Percentiles rank a stretch among this genome's conserved stretches.
Evolutionary conservation across 1,140 invertebrate genomes (phyloP).

Genomic region (Bombus waltoni): DNA sequence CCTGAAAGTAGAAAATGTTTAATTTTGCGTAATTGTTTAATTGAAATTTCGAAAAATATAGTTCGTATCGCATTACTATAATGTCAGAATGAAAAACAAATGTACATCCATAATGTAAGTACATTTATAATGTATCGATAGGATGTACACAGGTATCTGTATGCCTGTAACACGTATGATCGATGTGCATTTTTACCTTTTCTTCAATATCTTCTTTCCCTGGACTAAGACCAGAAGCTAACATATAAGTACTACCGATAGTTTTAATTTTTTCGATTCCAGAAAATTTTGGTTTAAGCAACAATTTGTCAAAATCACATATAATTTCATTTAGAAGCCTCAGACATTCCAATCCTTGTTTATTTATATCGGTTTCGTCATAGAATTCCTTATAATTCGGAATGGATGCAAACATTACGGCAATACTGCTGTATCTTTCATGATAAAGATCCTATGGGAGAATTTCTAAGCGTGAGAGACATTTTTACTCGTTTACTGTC

Average conservation of each 20-base stretch:
- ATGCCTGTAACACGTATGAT: too few relatives aligned
- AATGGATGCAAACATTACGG: constrained; percentile 99
- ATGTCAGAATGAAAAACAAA: constrained; percentile 41
- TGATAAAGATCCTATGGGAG: constrained; percentile 93
- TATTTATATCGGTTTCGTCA: constrained; percentile 98
- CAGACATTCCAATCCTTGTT: constrained; percentile 97
- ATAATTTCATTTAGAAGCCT: constrained; percentile 98
- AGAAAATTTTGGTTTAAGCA: constrained; percentile 97
- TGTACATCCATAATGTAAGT: too few relatives aligned
- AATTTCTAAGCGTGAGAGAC: neutral
- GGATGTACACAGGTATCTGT: too few relatives aligned
- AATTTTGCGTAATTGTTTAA: neutral
- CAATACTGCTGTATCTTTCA: constrained; percentile 96
- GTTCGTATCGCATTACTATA: neutral
- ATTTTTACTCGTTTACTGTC: neutral
- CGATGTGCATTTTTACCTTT: constrained; percentile 75
- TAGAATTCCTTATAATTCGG: constrained; percentile 99
- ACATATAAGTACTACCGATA: constrained; percentile 99
- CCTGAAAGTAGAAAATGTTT: constrained; percentile 79
- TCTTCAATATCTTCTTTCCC: constrained; percentile 90
- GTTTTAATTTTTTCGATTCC: constrained; percentile 99
- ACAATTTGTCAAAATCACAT: constrained; percentile 98
- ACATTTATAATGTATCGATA: too few relatives aligned
- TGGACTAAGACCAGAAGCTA: constrained; percentile 95
- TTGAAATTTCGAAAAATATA: neutral